Evolutionary conservation across 2,888 invertebrate species (phyloP).

Genomic region (Stictocephala bisonia): DNA sequence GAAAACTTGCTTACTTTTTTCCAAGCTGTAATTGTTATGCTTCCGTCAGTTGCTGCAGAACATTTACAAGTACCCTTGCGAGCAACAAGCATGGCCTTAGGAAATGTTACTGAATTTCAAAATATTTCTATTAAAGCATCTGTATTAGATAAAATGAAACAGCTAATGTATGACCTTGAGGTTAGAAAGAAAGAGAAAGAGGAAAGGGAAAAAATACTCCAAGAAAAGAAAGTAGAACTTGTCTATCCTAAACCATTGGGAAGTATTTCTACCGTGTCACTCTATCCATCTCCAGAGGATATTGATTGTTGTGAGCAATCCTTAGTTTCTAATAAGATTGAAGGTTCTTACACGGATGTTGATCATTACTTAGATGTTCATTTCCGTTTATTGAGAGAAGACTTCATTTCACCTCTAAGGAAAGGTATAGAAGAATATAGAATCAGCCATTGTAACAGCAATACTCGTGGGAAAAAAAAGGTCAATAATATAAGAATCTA

Average conservation of each 20-base stretch:
- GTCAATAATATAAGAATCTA: slow-evolving; percentile 68
- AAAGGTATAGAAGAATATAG: slow-evolving; percentile 67
- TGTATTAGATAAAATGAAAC: slow-evolving; percentile 30
- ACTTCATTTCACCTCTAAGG: slow-evolving; percentile 79
- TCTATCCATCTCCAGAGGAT: slow-evolving; percentile 68
- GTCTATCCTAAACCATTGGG: slow-evolving; percentile 64
- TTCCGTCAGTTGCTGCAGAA: slow-evolving; percentile 62
- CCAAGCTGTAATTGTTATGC: slow-evolving; percentile 63
- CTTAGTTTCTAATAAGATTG: slow-evolving; percentile 70
- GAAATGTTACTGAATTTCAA: slow-evolving; percentile 54
- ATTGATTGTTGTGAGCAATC: slow-evolving; percentile 65
- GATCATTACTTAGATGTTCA: slow-evolving; percentile 84
- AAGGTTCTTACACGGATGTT: slow-evolving; percentile 72
- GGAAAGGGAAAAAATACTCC: slow-evolving; percentile 14
- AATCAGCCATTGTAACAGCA: slow-evolving; percentile 11
- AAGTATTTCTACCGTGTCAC: slow-evolving; percentile 67
- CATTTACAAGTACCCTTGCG: slow-evolving; percentile 60
- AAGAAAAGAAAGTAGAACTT: slow-evolving; percentile 22
- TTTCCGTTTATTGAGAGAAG: slow-evolving; percentile 81
- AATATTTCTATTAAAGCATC: slow-evolving; percentile 45
- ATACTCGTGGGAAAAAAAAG: slow-evolving; percentile 53
- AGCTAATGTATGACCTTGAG: slow-evolving; percentile 43
- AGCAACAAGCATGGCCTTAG: slow-evolving; percentile 56
- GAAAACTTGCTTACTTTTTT: slow-evolving; percentile 56
- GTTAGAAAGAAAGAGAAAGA: slow-evolving; percentile 47